Base-by-base conservation (phyloP, 1,140 invertebrate species). In the Anadara kagoshimensis region DNA sequence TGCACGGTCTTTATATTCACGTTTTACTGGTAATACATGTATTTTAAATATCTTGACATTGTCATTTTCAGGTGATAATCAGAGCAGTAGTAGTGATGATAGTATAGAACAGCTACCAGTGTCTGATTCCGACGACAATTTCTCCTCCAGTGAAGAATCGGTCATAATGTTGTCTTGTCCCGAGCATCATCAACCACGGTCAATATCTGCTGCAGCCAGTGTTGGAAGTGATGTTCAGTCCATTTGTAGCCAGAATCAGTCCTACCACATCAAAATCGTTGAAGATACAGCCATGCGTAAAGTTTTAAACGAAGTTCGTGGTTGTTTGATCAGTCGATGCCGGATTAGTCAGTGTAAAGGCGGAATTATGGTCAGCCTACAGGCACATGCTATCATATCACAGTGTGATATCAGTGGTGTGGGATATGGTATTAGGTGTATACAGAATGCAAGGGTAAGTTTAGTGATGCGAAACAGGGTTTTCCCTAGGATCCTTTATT, bases 131-230 rank as follows among this genome's bases (percentile, higher is more conserved):
- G 68, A 70, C 7, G 73, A 72, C 16, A 76, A 82, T 69, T 81
- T 83, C 53, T 83, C 82, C 0, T 79, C 78, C 12, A 73, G 79
- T 53, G 84, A 85, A 20, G 84, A 84, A 43, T 85, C 84, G 0
- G 83, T 85, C 24, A 84, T 85, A 45, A 85, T 85, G 84, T 56
- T 85, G 36, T 81, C 82, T 0, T 82, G 82, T 43, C 81, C 75
- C 7, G 76, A 82, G 51, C 70, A 81, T 57, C 79, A 84, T 24
- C 68, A 78, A 41, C 78, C 78, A 0, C 64, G 76, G 8, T 81
- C 80, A 4, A 49, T 80, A 7, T 85, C 82, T 18, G 73, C 82
- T 14, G 61, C 69, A 12, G 69, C 69, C n/a, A 75, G 67, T 44
- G 41, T 69, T 1, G 73, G 67, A 18, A 77, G 78, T 16, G 82